Evolutionary conservation across 2,797 vertebrate species (phyloP).

Genomic region (Ispidina picta): DNA sequence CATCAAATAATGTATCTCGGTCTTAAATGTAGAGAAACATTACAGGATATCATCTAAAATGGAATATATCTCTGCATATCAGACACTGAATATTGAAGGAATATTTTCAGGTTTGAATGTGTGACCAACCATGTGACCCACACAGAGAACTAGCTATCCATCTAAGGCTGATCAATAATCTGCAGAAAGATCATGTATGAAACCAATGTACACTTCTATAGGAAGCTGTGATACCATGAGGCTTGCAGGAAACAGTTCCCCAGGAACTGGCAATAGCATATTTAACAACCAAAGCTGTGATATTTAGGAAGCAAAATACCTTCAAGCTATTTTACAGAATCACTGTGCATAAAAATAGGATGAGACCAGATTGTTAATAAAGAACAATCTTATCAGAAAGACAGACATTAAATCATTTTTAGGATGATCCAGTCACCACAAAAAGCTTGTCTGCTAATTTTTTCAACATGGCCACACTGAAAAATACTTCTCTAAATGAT

Average conservation of each 20-base stretch:
- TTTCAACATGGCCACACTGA: background rate
- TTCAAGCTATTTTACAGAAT: background rate
- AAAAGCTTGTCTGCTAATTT: conserved; percentile 2
- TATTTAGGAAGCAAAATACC: background rate
- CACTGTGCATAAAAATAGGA: background rate
- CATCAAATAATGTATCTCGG: background rate
- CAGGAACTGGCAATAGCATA: background rate
- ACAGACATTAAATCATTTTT: background rate
- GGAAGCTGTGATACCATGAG: background rate
- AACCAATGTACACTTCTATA: background rate
- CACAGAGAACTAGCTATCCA: background rate
- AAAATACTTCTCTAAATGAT: conserved; percentile 16
- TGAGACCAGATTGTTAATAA: background rate
- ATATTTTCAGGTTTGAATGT: background rate
- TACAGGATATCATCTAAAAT: background rate
- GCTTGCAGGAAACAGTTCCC: background rate
- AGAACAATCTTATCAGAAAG: background rate
- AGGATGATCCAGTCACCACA: background rate
- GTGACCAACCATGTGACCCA: background rate
- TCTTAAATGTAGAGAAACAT: background rate
- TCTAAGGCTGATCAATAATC: background rate
- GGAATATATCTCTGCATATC: background rate
- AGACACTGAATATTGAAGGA: background rate
- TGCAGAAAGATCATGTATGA: background rate
- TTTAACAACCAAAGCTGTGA: background rate